These are phyloP conservation scores for Scelioninae gen. 2 DNA, from an alignment of 2,888 invertebrate species.

Conservation along the genomic window DNA sequence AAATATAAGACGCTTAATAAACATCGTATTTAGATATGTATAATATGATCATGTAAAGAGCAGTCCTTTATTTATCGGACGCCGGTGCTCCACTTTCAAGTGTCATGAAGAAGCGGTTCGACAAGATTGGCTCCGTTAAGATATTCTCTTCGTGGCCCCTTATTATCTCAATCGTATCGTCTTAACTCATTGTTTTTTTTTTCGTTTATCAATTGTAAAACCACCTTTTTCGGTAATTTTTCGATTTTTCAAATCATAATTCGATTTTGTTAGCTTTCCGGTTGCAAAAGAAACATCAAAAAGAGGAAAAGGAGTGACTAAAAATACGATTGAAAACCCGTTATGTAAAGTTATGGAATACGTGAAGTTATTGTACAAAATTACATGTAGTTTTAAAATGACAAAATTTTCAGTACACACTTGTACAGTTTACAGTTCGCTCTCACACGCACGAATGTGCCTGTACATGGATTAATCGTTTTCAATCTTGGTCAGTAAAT, in stretches of 20 bases:
- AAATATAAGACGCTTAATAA: slow-evolving; percentile 17
- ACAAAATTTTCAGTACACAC: no score
- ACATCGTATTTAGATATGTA: slow-evolving; percentile 36
- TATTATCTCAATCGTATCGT: slow-evolving; percentile 31
- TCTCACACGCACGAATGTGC: no score
- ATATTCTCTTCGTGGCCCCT: slow-evolving; percentile 29
- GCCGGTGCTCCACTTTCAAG: slow-evolving; percentile 57
- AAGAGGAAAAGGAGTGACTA: no score
- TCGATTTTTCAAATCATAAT: slow-evolving; percentile 15
- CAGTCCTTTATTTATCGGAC: slow-evolving; percentile 53
- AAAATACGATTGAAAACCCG: no score
- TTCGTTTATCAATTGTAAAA: slow-evolving; percentile 24
- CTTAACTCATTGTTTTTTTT: slow-evolving; percentile 21
- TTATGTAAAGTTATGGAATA: no score
- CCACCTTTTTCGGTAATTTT: background rate
- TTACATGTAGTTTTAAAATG: slow-evolving; percentile 63
- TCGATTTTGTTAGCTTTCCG: no score
- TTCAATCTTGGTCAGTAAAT: no score
- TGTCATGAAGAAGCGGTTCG: slow-evolving; percentile 43
- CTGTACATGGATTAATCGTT: no score
- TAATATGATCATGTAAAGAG: slow-evolving; percentile 42
- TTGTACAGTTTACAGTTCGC: no score
- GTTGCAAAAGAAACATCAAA: no score
- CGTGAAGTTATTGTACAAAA: background rate
- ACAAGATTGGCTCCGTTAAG: slow-evolving; percentile 34